Base-by-base conservation (phyloP, 2,113 vertebrate species). In the Herpailurus yagouaroundi region DNA sequence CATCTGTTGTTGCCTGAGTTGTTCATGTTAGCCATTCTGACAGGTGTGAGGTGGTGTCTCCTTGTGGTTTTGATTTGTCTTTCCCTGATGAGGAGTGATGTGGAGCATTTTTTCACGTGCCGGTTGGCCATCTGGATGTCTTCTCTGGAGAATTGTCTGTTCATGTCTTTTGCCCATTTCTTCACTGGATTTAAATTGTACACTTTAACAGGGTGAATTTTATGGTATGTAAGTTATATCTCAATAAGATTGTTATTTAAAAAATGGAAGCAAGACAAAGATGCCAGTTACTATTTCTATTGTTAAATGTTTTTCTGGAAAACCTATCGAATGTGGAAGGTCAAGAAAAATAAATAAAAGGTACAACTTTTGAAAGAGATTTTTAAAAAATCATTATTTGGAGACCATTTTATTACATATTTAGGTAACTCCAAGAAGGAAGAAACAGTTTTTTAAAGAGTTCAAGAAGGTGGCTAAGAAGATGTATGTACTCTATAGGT, bases 321-420 rank as follows among this genome's bases (percentile, higher is more conserved):
- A 41, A 7, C n/a, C 48, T 88, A 52, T 45, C 19, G n/a, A 92
- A 63, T 79, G 41, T 33, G 79, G 41, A 57, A 80, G 15, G 29
- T 89, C 16, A 83, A 89, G 41, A 95, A 73, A 89, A 66, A 55
- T 68, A 91, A 88, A 25, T 69, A 83, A 68, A 93, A 89, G 7
- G 12, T 86, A 57, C 19, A 91, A 45, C 69, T 80, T 89, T 79
- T 64, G 21, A 71, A 79, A 96, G 41, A 73, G 1, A 60, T 9
- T 86, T 86, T 7, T 1, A 77, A 77, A 79, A 86, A 86, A 77
- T 66, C 14, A 60, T 85, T 76, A 68, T 79, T 85, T 94, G 73
- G 36, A 79, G 27, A 86, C 33, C 7, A 7, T 94, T 93, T 69
- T 31, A 50, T 93, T 66, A 80, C 69, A 29, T 60, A 52, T 50